Conservation (phyloP, 2,888 invertebrate genomes). For the Synanthedon andrenaeformis region DNA sequence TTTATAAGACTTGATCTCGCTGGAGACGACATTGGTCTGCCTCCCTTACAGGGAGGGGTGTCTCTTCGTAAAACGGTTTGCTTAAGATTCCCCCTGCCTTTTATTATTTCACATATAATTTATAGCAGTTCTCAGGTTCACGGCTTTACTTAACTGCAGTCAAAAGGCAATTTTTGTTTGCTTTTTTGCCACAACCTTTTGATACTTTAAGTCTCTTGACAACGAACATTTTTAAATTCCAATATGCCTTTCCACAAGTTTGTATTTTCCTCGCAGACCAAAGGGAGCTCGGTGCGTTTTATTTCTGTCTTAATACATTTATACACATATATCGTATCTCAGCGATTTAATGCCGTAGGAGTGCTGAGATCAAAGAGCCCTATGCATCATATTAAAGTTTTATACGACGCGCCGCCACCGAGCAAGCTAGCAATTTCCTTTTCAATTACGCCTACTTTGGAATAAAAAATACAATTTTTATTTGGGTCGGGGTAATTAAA, state of each 20-base stretch:
- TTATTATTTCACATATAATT: constrained; percentile 62
- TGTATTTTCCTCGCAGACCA: background rate
- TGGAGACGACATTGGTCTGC: constrained; percentile 54
- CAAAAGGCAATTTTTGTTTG: constrained; percentile 21
- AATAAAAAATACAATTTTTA: constrained; percentile 68
- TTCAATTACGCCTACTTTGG: constrained; percentile 69
- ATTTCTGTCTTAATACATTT: constrained; percentile 2
- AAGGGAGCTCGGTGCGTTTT: background rate
- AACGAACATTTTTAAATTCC: constrained; percentile 5
- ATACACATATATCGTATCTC: constrained; percentile 33
- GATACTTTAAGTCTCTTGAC: constrained; percentile 9
- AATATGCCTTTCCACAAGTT: constrained; percentile 7
- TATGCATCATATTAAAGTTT: constrained; percentile 70
- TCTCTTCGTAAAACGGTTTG: constrained; percentile 56
- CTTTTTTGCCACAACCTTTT: constrained; percentile 2
- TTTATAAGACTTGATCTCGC: constrained; percentile 41
- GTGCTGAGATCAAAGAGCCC: constrained; percentile 63
- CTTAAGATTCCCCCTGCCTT: constrained; percentile 49
- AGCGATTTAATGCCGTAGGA: constrained; percentile 54
- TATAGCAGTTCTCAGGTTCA: constrained; percentile 43
- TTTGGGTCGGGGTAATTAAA: constrained; percentile 68
- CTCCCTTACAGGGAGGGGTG: constrained; percentile 30
- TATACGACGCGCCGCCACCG: constrained; percentile 48
- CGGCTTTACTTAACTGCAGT: constrained; percentile 25
- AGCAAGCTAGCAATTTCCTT: constrained; percentile 62